Conservation (phyloP, 2,797 vertebrate genomes). For the Sebastes taczanowskii region DNA sequence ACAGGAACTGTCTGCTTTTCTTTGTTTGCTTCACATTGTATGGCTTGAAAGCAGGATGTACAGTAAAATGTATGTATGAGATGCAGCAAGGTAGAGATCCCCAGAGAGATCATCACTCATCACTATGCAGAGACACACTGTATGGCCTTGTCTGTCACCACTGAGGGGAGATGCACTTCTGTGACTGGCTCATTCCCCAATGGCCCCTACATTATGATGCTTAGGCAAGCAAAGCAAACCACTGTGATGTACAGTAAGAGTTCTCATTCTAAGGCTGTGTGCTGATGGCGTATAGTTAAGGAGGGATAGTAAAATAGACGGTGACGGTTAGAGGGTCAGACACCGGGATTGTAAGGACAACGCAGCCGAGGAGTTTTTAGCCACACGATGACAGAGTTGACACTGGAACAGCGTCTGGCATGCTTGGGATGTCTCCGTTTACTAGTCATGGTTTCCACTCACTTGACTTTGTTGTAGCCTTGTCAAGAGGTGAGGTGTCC, state of each 20-base stretch:
- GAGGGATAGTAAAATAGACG: constrained; percentile 45
- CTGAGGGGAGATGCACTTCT: constrained; percentile 32
- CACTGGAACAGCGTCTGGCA: constrained; percentile 11
- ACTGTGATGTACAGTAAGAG: constrained; percentile 29
- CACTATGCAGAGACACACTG: constrained; percentile 24
- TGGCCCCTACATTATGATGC: constrained; percentile 40
- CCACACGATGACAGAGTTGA: constrained; percentile 56
- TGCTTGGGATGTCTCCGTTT: constrained; percentile 51
- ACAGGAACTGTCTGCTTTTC: not conserved
- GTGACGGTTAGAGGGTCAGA: constrained; percentile 54
- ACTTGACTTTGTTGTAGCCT: constrained; percentile 58
- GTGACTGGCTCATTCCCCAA: constrained; percentile 34
- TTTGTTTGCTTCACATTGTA: not conserved
- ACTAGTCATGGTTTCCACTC: constrained; percentile 60
- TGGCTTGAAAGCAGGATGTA: not conserved
- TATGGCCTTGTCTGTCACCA: constrained; percentile 63
- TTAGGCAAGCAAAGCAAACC: constrained; percentile 33
- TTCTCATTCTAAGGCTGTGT: constrained; percentile 20
- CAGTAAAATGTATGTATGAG: constrained; percentile 8
- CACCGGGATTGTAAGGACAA: constrained; percentile 27
- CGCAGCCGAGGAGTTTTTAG: constrained; percentile 20
- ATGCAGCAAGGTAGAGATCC: constrained; percentile 18
- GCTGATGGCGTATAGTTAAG: constrained; percentile 35
- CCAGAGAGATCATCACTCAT: constrained; percentile 47
- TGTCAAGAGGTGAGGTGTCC: constrained; percentile 49